Conservation (phyloP, 2,888 invertebrate species). For the Melieria crassipennis region DNA sequence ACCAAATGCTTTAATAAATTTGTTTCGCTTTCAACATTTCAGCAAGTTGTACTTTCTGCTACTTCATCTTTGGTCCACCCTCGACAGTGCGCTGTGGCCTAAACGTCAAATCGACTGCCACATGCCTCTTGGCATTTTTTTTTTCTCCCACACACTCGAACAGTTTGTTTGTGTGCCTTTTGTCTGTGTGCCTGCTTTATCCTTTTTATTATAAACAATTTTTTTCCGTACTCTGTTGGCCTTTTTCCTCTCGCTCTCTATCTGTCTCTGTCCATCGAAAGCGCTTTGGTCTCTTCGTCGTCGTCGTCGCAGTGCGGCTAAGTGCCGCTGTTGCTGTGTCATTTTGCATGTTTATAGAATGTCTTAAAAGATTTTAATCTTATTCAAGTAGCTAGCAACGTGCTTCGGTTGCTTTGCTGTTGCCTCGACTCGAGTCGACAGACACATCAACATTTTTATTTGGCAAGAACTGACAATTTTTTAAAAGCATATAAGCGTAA, state of each 20-base stretch:
- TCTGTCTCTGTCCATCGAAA: too few relatives aligned
- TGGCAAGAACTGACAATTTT: not conserved
- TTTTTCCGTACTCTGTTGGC: not conserved
- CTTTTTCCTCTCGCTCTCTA: not conserved
- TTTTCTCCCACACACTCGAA: too few relatives aligned
- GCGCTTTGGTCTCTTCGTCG: constrained; percentile 16
- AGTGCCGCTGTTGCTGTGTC: not conserved
- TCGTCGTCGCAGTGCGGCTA: not conserved
- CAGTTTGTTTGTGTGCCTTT: not conserved
- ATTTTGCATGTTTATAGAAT: constrained; percentile 56
- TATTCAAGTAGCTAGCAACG: constrained; percentile 34
- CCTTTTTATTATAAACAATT: constrained; percentile 29
- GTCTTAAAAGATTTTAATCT: constrained; percentile 57
- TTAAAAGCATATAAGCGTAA: too few relatives aligned
- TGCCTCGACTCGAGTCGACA: not conserved
- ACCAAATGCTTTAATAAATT: not conserved
- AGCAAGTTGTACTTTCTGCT: not conserved
- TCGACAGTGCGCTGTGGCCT: too few relatives aligned
- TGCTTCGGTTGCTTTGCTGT: constrained; percentile 3
- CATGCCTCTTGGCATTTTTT: not conserved
- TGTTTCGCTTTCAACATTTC: not conserved
- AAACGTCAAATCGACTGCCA: too few relatives aligned
- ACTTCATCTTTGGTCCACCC: not conserved
- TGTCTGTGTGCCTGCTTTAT: constrained; percentile 20
- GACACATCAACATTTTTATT: not conserved